Base-by-base conservation (phyloP, 2,113 vertebrate species). In the Pipra filicauda region DNA sequence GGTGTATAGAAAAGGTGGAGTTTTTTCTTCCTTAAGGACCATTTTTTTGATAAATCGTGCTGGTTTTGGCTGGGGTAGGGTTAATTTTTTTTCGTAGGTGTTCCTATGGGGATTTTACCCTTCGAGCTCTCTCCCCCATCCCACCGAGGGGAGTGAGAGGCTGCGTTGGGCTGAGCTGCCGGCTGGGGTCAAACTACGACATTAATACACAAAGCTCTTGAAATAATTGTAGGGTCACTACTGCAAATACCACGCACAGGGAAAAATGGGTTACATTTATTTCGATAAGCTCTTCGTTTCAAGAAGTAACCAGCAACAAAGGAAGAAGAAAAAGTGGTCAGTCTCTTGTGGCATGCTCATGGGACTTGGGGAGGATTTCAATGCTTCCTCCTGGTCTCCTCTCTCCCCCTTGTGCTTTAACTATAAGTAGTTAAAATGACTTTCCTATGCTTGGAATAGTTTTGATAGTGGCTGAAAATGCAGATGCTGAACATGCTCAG, bases 241-340 rank as follows among this genome's bases (percentile, higher is more conserved):
- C 12, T 19, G 48, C 31, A 24, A 33, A 26, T 39, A 28, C 22
- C 0, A 0, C 11, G 15, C 5, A 5, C 22, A 12, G 55, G 28
- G 37, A 9, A 43, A 67, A 7, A 35, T 3, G 24, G 13, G 9
- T 61, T 6, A 21, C 2, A 2, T 7, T 14, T 26, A 4, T 39
- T 37, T 39, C n/a, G 22, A 9, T 28, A 43, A 19, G 5, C 3
- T 54, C n/a, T 41, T 65, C 6, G 7, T 61, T 70, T 73, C 54
- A 35, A 74, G 30, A 78, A 51, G 58, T 12, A 69, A 58, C 2
- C 8, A 14, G 28, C 14, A 35, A 26, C 22, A 18, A 85, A 66
- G 46, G 37, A 54, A 59, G 31, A 70, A 43, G 18, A 20, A 58
- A 44, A 66, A 20, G 11, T 14, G 13, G 35, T 33, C 62, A 20